phyloP scores from a whole-genome alignment of 2,113 vertebrate genomes.

The Epinephelus moara region DNA sequence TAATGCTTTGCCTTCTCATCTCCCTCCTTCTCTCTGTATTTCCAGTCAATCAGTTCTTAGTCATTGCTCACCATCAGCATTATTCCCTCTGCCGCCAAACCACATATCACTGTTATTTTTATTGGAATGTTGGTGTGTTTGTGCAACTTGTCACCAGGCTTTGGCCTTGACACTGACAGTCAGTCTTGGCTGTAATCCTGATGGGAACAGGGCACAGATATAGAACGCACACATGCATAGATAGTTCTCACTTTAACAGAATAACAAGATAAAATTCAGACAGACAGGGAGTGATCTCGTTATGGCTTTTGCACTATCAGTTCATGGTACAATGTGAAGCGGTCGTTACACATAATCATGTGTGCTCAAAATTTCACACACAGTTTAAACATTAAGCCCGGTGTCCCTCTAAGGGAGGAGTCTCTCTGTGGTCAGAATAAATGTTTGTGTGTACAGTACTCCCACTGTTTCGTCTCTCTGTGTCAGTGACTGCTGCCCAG shows the following conservation, averaged over 20 bases:
- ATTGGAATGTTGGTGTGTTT: conserved; percentile 11
- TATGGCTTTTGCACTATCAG: neutral
- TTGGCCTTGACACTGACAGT: conserved; percentile 20
- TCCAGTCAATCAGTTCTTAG: neutral
- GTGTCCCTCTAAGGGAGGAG: conserved; percentile 53
- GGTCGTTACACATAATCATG: neutral
- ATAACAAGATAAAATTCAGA: neutral
- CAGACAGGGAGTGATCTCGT: neutral
- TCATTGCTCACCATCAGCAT: neutral
- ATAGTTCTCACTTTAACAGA: neutral
- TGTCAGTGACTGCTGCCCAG: conserved; percentile 21
- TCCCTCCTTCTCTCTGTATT: neutral
- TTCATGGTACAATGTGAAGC: neutral
- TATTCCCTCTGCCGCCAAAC: neutral
- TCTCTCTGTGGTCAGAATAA: conserved; percentile 33
- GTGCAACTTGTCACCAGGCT: conserved; percentile 13
- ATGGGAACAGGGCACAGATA: conserved; percentile 2
- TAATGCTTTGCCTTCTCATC: neutral
- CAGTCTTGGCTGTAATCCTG: neutral
- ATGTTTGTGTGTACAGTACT: neutral
- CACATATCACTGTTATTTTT: neutral
- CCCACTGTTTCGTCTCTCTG: neutral
- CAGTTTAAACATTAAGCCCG: conserved; percentile 70
- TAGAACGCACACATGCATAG: neutral
- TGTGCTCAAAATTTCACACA: conserved; percentile 16